Evolutionary conservation across 2,888 invertebrate genomes (phyloP).

Genomic region (Caenorhabditis zanzibari): DNA sequence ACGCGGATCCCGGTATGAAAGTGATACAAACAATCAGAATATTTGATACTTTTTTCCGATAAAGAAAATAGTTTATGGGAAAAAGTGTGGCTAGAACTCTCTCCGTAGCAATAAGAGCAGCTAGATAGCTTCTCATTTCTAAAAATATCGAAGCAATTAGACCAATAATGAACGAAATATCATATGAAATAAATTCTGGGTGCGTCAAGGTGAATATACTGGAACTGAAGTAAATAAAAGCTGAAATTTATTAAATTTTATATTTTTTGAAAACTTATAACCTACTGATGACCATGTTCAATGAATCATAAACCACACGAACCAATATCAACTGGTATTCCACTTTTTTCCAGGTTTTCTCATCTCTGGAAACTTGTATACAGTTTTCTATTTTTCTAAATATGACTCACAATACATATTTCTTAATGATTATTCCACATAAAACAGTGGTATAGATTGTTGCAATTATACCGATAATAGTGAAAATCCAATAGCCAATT

Average conservation of each 20-base stretch:
- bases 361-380: conserved; percentile 6
- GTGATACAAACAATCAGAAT: background rate
- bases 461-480: background rate
- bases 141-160: conserved; percentile 6
- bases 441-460: background rate
- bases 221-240: background rate
- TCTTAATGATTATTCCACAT: conserved; percentile 3
- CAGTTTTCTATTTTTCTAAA: background rate
- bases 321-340: conserved; percentile 45
- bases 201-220: background rate
- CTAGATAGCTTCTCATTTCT: conserved; percentile 28
- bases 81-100: conserved; percentile 6
- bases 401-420: conserved; percentile 10
- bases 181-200: background rate
- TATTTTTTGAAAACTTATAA: background rate
- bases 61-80: background rate
- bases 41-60: conserved; percentile 10
- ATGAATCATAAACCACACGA: conserved; percentile 17
- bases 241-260: background rate
- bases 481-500: conserved; percentile 27
- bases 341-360: conserved; percentile 16
- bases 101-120: conserved; percentile 27
- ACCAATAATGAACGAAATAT: conserved; percentile 10
- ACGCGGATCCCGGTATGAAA: background rate
- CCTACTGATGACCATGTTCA: conserved; percentile 18